Conservation (phyloP, 2,113 vertebrate genomes). For the Burhinus oedicnemus region DNA sequence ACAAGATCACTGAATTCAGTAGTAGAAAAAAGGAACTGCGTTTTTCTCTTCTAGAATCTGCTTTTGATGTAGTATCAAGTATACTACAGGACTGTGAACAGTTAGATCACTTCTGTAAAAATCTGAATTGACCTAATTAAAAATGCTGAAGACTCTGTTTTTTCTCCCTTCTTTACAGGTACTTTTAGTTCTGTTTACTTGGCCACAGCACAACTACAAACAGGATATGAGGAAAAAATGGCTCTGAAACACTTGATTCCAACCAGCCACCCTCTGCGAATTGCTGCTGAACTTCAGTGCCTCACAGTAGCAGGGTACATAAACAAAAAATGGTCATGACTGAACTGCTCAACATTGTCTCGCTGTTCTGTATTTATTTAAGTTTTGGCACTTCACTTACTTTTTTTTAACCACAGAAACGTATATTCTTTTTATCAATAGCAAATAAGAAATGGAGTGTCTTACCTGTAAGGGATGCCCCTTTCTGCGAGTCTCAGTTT, state of each 20-base stretch:
- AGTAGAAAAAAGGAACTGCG: slow-evolving; percentile 21
- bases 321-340: neutral
- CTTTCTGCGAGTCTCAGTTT: neutral
- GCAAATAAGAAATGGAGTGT: neutral
- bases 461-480: neutral
- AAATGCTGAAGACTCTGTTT: slow-evolving; percentile 14
- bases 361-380: neutral
- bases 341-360: neutral
- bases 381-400: neutral
- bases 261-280: slow-evolving; percentile 93
- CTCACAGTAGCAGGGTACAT: slow-evolving; percentile 91
- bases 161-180: slow-evolving; percentile 75
- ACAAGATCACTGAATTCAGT: slow-evolving; percentile 51
- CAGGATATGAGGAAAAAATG: slow-evolving; percentile 87
- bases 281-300: slow-evolving; percentile 97
- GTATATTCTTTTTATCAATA: neutral
- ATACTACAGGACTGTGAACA: neutral
- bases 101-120: neutral
- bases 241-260: slow-evolving; percentile 97
- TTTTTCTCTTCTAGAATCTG: neutral
- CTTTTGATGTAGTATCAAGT: slow-evolving; percentile 49
- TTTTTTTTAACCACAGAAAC: neutral
- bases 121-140: slow-evolving; percentile 41
- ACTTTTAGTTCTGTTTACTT: slow-evolving; percentile 98
- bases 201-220: slow-evolving; percentile 85